Percentiles rank a stretch among this genome's conserved stretches.
These are phyloP conservation scores for Microtus oregoni DNA, from an alignment of 2,113 vertebrate species.

Conservation along the genomic window DNA sequence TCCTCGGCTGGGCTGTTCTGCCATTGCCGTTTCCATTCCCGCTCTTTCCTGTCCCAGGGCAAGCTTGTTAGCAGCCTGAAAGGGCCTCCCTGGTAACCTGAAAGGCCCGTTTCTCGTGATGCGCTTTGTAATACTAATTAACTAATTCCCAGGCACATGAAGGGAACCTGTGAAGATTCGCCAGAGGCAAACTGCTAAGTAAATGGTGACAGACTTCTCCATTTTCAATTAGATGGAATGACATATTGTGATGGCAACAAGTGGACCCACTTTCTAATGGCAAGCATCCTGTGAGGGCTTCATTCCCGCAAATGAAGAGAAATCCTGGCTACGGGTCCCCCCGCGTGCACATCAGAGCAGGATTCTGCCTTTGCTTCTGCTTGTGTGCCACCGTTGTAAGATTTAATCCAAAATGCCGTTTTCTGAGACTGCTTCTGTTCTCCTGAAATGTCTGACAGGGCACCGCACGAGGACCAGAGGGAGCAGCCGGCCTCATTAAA, in stretches of 20 bases:
- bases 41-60: constrained; percentile 13
- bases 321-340: neutral
- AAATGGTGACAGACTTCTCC: constrained; percentile 71
- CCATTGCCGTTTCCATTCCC: neutral
- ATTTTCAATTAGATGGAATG: constrained; percentile 73
- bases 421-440: constrained; percentile 42
- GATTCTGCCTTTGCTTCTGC: constrained; percentile 14
- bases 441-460: constrained; percentile 64
- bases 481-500: constrained; percentile 65
- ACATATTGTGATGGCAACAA: constrained; percentile 69
- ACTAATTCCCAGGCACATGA: constrained; percentile 70
- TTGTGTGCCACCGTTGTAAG: neutral
- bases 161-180: constrained; percentile 67
- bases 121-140: constrained; percentile 76
- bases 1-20: neutral
- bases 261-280: constrained; percentile 71
- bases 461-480: constrained; percentile 44
- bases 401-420: constrained; percentile 1
- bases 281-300: constrained; percentile 56
- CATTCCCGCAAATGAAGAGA: constrained; percentile 51
- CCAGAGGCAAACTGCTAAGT: constrained; percentile 66
- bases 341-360: constrained; percentile 39
- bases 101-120: constrained; percentile 8
- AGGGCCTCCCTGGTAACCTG: constrained; percentile 58
- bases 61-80: constrained; percentile 65